Evolutionary conservation across 2,888 invertebrate species (phyloP).

Genomic region (Diaprepes abbreviatus): DNA sequence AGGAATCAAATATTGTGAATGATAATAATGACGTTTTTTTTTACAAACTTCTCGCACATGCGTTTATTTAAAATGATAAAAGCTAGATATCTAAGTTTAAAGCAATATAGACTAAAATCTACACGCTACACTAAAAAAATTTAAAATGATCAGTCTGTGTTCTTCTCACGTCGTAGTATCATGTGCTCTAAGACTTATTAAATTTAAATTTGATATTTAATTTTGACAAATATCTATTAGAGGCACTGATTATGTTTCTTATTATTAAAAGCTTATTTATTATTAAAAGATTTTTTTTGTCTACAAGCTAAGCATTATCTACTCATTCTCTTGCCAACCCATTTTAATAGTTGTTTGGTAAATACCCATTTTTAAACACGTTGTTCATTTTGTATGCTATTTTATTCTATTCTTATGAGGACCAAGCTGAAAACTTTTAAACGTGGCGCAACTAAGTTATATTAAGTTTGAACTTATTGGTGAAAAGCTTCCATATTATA

Average conservation of each 20-base stretch:
- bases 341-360: background rate
- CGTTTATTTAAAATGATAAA: too few relatives aligned
- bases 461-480: too few relatives aligned
- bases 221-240: slow-evolving; percentile 39
- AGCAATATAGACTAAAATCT: background rate
- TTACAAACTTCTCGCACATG: too few relatives aligned
- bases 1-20: too few relatives aligned
- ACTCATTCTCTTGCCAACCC: background rate
- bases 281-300: slow-evolving; percentile 4
- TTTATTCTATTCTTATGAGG: too few relatives aligned
- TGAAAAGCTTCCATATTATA: too few relatives aligned
- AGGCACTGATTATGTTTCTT: slow-evolving; percentile 46
- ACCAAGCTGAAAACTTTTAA: too few relatives aligned
- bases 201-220: slow-evolving; percentile 26
- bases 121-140: background rate
- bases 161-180: slow-evolving; percentile 31
- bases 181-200: slow-evolving; percentile 33
- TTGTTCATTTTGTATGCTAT: too few relatives aligned
- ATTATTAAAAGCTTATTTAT: slow-evolving; percentile 26
- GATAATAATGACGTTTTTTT: too few relatives aligned
- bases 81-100: too few relatives aligned
- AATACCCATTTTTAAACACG: background rate
- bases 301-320: background rate
- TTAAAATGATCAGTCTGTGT: slow-evolving; percentile 32
- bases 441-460: too few relatives aligned